Conservation (phyloP, 2,113 vertebrate genomes). For the Centropristis striata region DNA sequence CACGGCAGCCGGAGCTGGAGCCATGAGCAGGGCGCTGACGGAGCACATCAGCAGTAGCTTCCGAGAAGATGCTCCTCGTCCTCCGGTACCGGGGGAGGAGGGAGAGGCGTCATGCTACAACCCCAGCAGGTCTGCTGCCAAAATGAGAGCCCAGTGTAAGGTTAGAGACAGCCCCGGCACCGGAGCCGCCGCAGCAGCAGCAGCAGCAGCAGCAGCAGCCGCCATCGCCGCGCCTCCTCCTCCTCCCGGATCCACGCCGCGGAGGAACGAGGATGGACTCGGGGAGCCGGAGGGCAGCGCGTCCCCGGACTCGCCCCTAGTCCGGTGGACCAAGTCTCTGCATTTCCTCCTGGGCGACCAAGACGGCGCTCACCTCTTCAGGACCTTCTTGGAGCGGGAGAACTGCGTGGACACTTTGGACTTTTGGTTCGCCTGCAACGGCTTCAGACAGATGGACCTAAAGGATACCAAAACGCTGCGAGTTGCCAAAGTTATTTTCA, state of each 20-base stretch:
- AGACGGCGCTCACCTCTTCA: conserved; percentile 97
- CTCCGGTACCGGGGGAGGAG: conserved; percentile 98
- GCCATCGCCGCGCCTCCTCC: no score
- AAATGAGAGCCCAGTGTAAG: conserved; percentile 90
- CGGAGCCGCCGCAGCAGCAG: no score
- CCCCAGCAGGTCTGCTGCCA: conserved; percentile 83
- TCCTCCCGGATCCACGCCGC: conserved; percentile 86
- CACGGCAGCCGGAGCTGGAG: conserved; percentile 82
- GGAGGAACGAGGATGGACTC: conserved; percentile 95
- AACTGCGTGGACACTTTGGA: conserved; percentile 97
- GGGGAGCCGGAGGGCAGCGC: conserved; percentile 98
- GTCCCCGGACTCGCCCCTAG: conserved; percentile 94
- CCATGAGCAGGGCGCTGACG: conserved; percentile 96
- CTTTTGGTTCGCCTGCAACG: conserved; percentile 99
- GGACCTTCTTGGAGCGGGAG: conserved; percentile 96
- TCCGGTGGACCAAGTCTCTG: conserved; percentile 96
- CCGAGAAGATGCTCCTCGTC: conserved; percentile 97
- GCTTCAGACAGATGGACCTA: conserved; percentile 98
- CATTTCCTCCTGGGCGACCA: conserved; percentile 96
- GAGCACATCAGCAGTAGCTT: conserved; percentile 95
- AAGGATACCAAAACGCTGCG: conserved; percentile 97
- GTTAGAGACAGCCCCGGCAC: conserved; percentile 77
- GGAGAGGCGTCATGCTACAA: conserved; percentile 91
- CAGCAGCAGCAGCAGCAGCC: no score
- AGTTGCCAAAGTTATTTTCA: conserved; percentile 99